Conservation (phyloP, 2,888 invertebrate species). For the Anoncus sp. region DNA sequence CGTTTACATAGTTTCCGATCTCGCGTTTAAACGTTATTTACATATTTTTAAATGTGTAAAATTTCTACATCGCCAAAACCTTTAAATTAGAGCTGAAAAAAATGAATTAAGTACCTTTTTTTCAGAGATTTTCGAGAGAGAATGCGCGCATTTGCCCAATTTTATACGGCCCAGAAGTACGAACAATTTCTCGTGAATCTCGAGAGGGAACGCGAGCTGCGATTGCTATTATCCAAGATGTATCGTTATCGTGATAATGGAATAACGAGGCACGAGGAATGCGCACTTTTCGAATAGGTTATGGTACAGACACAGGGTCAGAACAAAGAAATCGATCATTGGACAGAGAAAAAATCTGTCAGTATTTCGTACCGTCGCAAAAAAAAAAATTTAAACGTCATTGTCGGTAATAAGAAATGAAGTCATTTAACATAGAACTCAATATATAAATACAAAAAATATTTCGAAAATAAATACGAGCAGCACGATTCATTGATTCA, state of each 20-base stretch:
- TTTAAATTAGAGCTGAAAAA: background rate
- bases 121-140: slow-evolving; percentile 92
- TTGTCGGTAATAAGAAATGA: too few species aligned
- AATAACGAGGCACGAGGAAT: slow-evolving; percentile 92
- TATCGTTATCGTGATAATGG: slow-evolving; percentile 94
- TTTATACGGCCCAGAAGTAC: slow-evolving; percentile 94
- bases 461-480: too few species aligned
- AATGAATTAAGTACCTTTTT: background rate
- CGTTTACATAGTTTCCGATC: too few species aligned
- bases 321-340: slow-evolving; percentile 85
- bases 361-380: slow-evolving; percentile 76
- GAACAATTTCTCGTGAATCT: slow-evolving; percentile 91
- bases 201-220: slow-evolving; percentile 93
- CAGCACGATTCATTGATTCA: too few species aligned
- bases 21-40: too few species aligned
- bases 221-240: slow-evolving; percentile 92
- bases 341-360: slow-evolving; percentile 88
- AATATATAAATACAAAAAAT: too few species aligned
- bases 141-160: slow-evolving; percentile 94
- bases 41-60: too few species aligned
- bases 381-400: background rate
- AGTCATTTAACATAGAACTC: too few species aligned
- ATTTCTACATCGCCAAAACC: too few species aligned
- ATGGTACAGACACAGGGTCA: slow-evolving; percentile 87
- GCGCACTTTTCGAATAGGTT: slow-evolving; percentile 93